Percentiles rank a stretch among this genome's conserved stretches.
These are phyloP conservation scores for Cheumatopsyche charites DNA, from an alignment of 1,140 invertebrate species.

Conservation along the genomic window DNA sequence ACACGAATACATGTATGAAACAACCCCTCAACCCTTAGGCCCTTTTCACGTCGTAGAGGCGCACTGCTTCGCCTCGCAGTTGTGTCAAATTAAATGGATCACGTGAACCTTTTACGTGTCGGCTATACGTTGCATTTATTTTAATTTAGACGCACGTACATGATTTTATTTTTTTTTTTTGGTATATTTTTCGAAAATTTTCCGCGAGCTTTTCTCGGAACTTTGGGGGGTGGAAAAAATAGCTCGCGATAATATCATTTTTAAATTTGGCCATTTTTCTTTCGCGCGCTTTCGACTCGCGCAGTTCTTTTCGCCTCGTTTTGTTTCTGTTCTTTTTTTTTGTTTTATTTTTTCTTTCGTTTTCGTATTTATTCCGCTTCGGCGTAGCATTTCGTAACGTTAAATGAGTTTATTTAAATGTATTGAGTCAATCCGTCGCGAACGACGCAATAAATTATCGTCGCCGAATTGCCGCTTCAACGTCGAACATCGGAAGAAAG, in stretches of 20 bases:
- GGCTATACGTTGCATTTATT: conserved; percentile 31
- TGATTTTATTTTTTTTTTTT: conserved; percentile 5
- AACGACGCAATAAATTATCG: conserved; percentile 17
- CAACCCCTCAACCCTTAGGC: too few species aligned
- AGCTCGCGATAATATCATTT: conserved; percentile 9
- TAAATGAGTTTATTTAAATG: conserved; percentile 21
- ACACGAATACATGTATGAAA: background rate
- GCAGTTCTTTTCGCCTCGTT: background rate
- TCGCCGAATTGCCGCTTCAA: background rate
- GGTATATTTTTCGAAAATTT: background rate
- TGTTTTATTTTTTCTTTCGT: background rate
- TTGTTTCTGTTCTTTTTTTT: background rate
- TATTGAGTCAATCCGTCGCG: conserved; percentile 13
- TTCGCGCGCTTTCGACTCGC: background rate
- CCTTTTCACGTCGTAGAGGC: conserved; percentile 19
- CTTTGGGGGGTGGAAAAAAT: background rate
- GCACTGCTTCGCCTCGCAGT: conserved; percentile 22
- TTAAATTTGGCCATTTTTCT: conserved; percentile 23
- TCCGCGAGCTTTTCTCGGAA: background rate
- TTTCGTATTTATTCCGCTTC: background rate
- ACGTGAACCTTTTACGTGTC: conserved; percentile 34
- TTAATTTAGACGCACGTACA: conserved; percentile 19
- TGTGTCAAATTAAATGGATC: conserved; percentile 35
- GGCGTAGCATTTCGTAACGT: background rate
- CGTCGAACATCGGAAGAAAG: too few species aligned